A percentile compares a stretch with the other conserved stretches of the same genome.
phyloP scores from a whole-genome alignment of 2,113 vertebrate species.

The Melanerpes aurifrons region DNA sequence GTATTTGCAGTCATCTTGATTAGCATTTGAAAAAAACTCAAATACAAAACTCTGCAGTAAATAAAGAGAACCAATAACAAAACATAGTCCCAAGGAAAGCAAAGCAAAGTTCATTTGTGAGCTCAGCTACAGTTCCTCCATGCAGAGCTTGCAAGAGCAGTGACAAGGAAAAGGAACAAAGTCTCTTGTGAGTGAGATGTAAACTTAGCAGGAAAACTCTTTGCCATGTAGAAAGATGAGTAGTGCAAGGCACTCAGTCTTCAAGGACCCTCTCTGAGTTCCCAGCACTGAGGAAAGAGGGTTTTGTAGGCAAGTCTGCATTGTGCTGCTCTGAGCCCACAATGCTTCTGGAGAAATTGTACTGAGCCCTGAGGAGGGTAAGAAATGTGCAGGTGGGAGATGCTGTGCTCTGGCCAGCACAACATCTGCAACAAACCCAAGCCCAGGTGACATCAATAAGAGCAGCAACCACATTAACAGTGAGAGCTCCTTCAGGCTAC shows the following conservation, averaged over 20 bases:
- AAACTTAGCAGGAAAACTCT: not conserved
- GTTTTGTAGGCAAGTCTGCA: not conserved
- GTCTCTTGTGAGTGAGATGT: not conserved
- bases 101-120: conserved; percentile 10
- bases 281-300: not conserved
- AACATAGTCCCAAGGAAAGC: not conserved
- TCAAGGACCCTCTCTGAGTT: not conserved
- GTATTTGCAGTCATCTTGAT: not conserved
- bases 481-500: conserved; percentile 69
- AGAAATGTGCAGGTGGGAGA: conserved; percentile 39
- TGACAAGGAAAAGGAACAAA: not conserved
- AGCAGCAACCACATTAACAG: conserved; percentile 64
- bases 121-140: not conserved
- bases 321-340: not conserved
- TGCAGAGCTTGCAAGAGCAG: not conserved
- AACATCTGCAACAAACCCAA: conserved; percentile 65
- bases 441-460: conserved; percentile 60
- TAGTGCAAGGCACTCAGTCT: not conserved
- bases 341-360: not conserved
- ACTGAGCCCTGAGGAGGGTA: not conserved
- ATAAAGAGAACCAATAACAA: not conserved
- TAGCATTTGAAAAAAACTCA: not conserved
- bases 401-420: conserved; percentile 35
- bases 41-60: not conserved
- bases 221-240: not conserved